Percentiles rank a stretch among this genome's conserved stretches.
Conservation (phyloP, 1,140 invertebrate genomes). For the Schlechtendalia chinensis region DNA sequence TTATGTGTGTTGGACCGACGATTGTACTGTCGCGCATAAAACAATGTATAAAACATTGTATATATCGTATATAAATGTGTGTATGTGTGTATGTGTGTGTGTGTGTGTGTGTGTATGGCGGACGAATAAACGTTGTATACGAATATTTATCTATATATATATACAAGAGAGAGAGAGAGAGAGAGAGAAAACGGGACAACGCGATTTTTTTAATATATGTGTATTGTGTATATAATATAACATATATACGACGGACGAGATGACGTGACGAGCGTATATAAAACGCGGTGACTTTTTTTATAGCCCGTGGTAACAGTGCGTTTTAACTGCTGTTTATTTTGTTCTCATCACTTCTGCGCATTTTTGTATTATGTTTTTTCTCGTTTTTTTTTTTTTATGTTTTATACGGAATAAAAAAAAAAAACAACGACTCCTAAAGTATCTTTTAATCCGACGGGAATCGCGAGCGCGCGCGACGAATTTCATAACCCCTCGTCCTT, state of each 20-base stretch:
- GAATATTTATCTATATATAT: not conserved
- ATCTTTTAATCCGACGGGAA: not conserved
- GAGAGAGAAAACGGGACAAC: constrained; percentile 3
- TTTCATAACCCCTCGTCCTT: not conserved
- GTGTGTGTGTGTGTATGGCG: not conserved
- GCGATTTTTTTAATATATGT: not conserved
- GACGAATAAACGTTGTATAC: not conserved
- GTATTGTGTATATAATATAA: not conserved
- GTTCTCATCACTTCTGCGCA: constrained; percentile 9
- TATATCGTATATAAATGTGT: too few species aligned
- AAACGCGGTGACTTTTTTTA: not conserved
- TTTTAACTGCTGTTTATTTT: constrained; percentile 35
- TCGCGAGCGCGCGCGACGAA: not conserved
- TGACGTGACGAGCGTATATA: constrained; percentile 41
- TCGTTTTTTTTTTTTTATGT: not conserved
- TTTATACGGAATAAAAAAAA: not conserved
- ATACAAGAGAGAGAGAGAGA: not conserved
- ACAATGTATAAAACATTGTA: too few species aligned
- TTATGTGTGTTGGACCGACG: not conserved
- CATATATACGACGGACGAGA: not conserved
- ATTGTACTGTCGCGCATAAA: too few species aligned
- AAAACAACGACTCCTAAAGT: constrained; percentile 12
- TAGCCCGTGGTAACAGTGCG: constrained; percentile 8
- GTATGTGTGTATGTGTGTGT: not conserved
- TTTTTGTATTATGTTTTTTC: too few species aligned